Base-by-base conservation (phyloP, 2,797 vertebrate genomes). In the Labroides dimidiatus region DNA sequence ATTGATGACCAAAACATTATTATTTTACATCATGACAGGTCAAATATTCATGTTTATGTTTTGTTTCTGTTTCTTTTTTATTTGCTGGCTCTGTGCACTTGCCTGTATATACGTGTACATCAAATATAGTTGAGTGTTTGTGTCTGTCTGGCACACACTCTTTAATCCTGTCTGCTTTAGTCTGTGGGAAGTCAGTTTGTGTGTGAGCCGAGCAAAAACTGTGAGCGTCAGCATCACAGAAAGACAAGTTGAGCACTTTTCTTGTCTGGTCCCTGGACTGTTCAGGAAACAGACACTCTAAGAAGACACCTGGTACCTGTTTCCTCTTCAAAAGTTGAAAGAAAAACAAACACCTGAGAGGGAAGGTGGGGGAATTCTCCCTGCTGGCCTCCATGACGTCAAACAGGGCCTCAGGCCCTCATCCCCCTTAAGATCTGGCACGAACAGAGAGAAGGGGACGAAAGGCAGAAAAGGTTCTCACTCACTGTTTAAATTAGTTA, bases 301-400 rank as follows among this genome's bases (percentile, higher is more conserved):
- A 77, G 77, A 78, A 67, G 75, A 82, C 82, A 86, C 86, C 81
- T 80, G 77, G 82, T 87, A 86, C 87, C 81, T 87, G 84, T 87
- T 90, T 84, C 71, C 78, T 77, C 73, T 58, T 75, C 52, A 70
- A 72, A 68, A 13, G 12, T 75, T 84, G 76, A 36, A 79, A 78
- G 68, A 72, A 85, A 87, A 91, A 87, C 73, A 91, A 89, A 88
- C 71, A 86, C 81, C 84, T 84, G 81, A 78, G 60, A 62, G 24
- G 56, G 65, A 79, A 81, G 59, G 51, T 76, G 55, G 63, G 75
- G 81, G 65, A 80, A 74, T 84, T 86, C 59, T 83, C 52, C 62
- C 69, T 50, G 16, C 58, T 44, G 62, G 75, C 50, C 60, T 82
- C 60, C 11, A 47, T 82, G 80, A 84, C 56, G 74, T 87, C 84